These are phyloP conservation scores for Leptinotarsa undecemlineata DNA, from an alignment of 1,140 invertebrate species.

Conservation along the genomic window DNA sequence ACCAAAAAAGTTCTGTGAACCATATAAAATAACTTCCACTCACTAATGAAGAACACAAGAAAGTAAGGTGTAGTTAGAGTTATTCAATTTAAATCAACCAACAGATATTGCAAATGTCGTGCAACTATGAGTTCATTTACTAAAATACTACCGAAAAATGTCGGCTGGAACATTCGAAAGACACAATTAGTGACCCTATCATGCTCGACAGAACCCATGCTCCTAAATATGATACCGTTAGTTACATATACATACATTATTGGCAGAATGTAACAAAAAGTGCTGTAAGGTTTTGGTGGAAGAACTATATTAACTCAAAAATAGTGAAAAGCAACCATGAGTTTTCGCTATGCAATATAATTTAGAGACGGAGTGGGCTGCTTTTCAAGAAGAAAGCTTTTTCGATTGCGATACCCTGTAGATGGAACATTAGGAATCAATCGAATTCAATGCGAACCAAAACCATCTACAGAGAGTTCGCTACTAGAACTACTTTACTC, in stretches of 20 bases:
- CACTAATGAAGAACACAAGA: too few species aligned
- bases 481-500: neutral
- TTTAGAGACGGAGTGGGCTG: neutral
- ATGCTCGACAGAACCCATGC: neutral
- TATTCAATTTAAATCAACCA: neutral
- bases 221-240: slow-evolving; percentile 11
- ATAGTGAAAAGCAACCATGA: neutral
- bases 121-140: neutral
- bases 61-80: neutral
- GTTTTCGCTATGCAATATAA: neutral
- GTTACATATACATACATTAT: slow-evolving; percentile 24
- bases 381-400: neutral
- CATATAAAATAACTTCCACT: too few species aligned
- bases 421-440: neutral
- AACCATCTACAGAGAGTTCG: neutral
- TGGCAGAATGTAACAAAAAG: slow-evolving; percentile 15
- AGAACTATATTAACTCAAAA: neutral
- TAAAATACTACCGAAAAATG: neutral
- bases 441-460: too few species aligned
- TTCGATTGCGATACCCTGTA: neutral
- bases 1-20: too few species aligned
- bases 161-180: neutral
- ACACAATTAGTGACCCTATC: neutral
- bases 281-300: slow-evolving; percentile 14
- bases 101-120: neutral